These are phyloP conservation scores for Psittacula derbiana DNA, from an alignment of 2,797 vertebrate species.

Conservation along the genomic window DNA sequence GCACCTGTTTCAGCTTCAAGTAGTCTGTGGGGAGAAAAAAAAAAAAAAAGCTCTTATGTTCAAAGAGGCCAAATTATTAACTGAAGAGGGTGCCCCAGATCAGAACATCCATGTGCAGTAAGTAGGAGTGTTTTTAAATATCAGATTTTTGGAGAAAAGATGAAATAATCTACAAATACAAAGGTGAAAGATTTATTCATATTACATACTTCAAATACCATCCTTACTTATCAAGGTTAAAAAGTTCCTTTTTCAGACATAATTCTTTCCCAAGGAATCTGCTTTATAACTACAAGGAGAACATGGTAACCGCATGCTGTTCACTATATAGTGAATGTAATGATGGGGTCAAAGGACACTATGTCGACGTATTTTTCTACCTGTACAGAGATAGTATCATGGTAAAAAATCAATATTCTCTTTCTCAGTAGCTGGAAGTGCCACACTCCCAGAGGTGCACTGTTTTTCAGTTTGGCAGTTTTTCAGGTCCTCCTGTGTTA, in stretches of 20 bases:
- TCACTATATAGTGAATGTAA: neutral
- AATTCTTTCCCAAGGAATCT: neutral
- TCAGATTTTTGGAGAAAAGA: neutral
- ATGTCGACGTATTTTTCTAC: neutral
- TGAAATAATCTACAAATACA: neutral
- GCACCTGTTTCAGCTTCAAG: constrained; percentile 27
- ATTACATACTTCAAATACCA: neutral
- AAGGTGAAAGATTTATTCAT: neutral
- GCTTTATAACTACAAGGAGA: neutral
- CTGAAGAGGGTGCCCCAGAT: neutral
- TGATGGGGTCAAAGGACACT: neutral
- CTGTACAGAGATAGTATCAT: neutral
- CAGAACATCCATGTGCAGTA: neutral
- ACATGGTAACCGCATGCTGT: neutral
- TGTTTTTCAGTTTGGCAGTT: neutral
- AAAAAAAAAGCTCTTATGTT: neutral
- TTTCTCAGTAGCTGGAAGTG: neutral
- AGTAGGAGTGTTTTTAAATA: neutral
- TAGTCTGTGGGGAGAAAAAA: neutral
- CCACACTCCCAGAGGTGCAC: neutral
- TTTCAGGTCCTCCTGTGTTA: neutral
- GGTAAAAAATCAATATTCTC: neutral
- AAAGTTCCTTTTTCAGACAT: neutral
- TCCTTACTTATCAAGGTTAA: neutral
- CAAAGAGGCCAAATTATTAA: constrained; percentile 15